Percentiles rank a stretch among this genome's conserved stretches.
Conservation (phyloP, 2,888 invertebrate genomes). For the Diplolepis rosae region DNA sequence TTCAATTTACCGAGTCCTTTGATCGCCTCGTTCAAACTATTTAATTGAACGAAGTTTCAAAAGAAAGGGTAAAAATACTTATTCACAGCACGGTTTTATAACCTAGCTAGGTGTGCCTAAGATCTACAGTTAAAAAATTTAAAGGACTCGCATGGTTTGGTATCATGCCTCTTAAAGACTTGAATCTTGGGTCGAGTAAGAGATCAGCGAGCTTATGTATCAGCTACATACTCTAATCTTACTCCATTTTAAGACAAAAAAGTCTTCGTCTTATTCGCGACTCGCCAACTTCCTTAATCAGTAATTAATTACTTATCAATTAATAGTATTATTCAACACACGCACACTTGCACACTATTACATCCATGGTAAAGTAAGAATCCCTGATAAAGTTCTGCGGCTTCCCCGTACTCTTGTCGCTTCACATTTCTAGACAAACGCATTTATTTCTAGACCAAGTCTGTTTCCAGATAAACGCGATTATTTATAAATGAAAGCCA, state of each 20-base stretch:
- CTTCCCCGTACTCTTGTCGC: constrained; percentile 45
- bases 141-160: too few species aligned
- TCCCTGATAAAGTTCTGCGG: constrained; percentile 70
- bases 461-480: constrained; percentile 8
- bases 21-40: neutral
- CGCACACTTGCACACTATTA: constrained; percentile 71
- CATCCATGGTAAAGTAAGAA: constrained; percentile 71
- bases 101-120: too few species aligned
- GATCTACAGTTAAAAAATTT: too few species aligned
- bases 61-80: too few species aligned
- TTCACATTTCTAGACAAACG: constrained; percentile 26
- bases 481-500: too few species aligned
- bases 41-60: too few species aligned
- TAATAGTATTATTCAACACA: constrained; percentile 71
- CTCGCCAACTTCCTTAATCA: constrained; percentile 59
- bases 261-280: constrained; percentile 32
- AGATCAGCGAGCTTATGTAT: neutral
- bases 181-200: neutral
- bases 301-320: constrained; percentile 70
- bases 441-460: constrained; percentile 6
- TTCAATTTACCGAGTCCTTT: neutral
- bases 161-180: neutral
- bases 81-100: too few species aligned
- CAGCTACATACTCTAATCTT: too few species aligned
- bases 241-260: constrained; percentile 21